Evolutionary conservation across 2,888 invertebrate species (phyloP).

Genomic region (Hartigia nigra): DNA sequence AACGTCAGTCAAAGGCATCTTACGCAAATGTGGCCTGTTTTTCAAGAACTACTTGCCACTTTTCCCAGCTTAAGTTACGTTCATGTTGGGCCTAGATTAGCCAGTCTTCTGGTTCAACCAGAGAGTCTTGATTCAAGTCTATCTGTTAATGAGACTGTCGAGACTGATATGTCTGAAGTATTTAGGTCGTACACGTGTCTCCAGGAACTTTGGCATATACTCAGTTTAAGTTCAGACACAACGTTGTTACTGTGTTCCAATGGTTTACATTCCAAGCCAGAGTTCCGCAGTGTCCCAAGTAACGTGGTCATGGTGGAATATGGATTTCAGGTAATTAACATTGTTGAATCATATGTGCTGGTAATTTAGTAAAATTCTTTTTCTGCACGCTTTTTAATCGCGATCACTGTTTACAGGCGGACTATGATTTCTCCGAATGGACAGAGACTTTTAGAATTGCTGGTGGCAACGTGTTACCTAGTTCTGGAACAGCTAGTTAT

Average conservation of each 20-base stretch:
- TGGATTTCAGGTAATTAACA: conserved; percentile 68
- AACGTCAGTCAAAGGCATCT: conserved; percentile 67
- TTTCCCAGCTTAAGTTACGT: conserved; percentile 70
- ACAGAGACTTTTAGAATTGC: conserved; percentile 66
- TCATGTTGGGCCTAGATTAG: conserved; percentile 70
- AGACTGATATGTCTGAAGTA: conserved; percentile 63
- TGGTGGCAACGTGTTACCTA: conserved; percentile 68
- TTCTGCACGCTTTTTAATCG: background rate
- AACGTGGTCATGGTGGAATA: conserved; percentile 71
- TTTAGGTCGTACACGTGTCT: conserved; percentile 61
- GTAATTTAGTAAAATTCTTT: background rate
- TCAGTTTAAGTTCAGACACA: conserved; percentile 62
- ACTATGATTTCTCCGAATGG: conserved; percentile 69
- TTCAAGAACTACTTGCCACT: conserved; percentile 69
- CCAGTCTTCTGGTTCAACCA: conserved; percentile 68
- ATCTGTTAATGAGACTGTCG: conserved; percentile 61
- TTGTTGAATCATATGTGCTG: background rate
- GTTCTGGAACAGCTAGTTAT: conserved; percentile 73
- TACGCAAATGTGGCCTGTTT: conserved; percentile 67
- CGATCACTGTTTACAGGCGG: conserved; percentile 65
- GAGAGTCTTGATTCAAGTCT: conserved; percentile 59
- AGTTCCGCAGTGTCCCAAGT: conserved; percentile 67
- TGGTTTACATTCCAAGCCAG: conserved; percentile 63
- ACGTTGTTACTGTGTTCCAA: conserved; percentile 67
- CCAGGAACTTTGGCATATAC: conserved; percentile 66